A percentile compares a stretch with the other conserved stretches of the same genome.
phyloP scores from a whole-genome alignment of 2,888 invertebrate species.

The Calameuta idolon region DNA sequence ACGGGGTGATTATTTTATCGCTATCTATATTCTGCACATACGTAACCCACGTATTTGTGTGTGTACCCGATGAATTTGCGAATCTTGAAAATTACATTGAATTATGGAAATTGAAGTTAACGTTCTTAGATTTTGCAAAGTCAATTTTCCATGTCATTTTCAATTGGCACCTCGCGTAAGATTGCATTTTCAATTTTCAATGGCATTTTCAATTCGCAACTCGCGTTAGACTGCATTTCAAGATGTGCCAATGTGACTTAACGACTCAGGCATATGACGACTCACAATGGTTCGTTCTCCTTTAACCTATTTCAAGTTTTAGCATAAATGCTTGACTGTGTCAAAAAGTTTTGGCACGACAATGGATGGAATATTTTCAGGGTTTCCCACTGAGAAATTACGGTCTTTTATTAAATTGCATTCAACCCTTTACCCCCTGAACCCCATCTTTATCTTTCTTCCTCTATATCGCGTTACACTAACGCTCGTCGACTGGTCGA shows the following conservation, averaged over 20 bases:
- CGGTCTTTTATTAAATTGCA: neutral
- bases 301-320: conserved; percentile 29
- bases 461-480: neutral
- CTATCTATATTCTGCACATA: too few species aligned
- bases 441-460: neutral
- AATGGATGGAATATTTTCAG: conserved; percentile 21
- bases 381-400: neutral
- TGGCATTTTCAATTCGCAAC: neutral
- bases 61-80: neutral
- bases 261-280: conserved; percentile 10
- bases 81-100: neutral
- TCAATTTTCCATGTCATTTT: neutral
- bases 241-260: neutral
- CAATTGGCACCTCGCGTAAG: neutral
- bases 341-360: conserved; percentile 43
- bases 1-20: too few species aligned
- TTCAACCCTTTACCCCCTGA: neutral
- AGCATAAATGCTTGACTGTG: conserved; percentile 27
- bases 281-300: conserved; percentile 42
- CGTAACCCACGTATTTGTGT: neutral
- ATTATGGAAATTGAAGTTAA: neutral
- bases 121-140: neutral
- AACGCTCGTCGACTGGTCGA: neutral
- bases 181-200: neutral
- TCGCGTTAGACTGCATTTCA: neutral